phyloP scores from a whole-genome alignment of 53 echinoderm and acorn worm genomes.

The Antedon mediterranea region DNA sequence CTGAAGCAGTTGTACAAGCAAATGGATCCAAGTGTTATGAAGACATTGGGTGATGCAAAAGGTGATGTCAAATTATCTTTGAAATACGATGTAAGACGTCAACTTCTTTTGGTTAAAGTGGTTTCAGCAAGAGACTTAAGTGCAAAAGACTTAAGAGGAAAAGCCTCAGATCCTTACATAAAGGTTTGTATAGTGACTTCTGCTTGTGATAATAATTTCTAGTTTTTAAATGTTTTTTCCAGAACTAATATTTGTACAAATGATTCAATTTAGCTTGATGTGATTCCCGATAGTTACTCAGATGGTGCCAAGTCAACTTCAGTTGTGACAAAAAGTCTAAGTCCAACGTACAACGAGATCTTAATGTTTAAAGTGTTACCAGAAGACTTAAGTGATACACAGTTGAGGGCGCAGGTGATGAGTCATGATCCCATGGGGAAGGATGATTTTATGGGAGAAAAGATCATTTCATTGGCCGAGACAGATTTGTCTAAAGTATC shows the following conservation, averaged over 20 bases:
- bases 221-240: no score
- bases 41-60: slow-evolving; percentile 76
- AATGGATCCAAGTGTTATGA: slow-evolving; percentile 94
- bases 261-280: slow-evolving; percentile 72
- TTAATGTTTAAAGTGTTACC: slow-evolving; percentile 42
- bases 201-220: neutral
- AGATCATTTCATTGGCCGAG: slow-evolving; percentile 45
- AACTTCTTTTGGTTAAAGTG: slow-evolving; percentile 66
- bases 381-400: slow-evolving; percentile 37
- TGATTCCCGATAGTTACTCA: slow-evolving; percentile 43
- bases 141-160: slow-evolving; percentile 80
- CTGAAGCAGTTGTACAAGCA: slow-evolving; percentile 87
- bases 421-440: slow-evolving; percentile 77
- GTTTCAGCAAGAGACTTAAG: slow-evolving; percentile 74
- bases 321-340: slow-evolving; percentile 42
- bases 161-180: slow-evolving; percentile 66
- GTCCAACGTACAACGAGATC: slow-evolving; percentile 76
- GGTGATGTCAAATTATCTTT: slow-evolving; percentile 83
- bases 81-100: slow-evolving; percentile 45
- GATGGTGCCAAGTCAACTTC: slow-evolving; percentile 59
- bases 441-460: slow-evolving; percentile 91
- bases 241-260: no score
- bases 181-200: slow-evolving; percentile 22
- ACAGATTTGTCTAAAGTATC: slow-evolving; percentile 51
- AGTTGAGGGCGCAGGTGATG: slow-evolving; percentile 52